Conservation (phyloP, 2,888 invertebrate genomes). For the Agrilus biguttatus region DNA sequence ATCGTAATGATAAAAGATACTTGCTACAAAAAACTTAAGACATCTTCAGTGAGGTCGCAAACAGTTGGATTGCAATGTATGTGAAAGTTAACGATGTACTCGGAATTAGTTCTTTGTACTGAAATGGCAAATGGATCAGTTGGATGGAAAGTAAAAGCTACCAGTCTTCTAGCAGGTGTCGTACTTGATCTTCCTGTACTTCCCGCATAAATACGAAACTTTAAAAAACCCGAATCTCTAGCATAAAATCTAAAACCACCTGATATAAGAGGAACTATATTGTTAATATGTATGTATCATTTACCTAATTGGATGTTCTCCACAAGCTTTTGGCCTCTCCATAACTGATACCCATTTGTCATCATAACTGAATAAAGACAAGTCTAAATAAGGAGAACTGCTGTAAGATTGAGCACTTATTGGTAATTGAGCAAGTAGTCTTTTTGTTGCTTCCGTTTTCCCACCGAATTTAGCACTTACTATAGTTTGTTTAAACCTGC, state of each 20-base stretch:
- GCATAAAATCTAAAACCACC: constrained; percentile 69
- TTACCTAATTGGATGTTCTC: constrained; percentile 82
- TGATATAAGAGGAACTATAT: constrained; percentile 7
- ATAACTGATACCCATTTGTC: constrained; percentile 92
- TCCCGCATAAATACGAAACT: constrained; percentile 61
- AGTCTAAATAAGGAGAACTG: constrained; percentile 83
- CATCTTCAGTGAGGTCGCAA: too few relatives aligned
- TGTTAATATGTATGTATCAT: not conserved
- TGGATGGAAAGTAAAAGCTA: constrained; percentile 93
- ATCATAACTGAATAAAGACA: constrained; percentile 84
- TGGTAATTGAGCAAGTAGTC: constrained; percentile 80
- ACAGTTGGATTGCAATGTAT: constrained; percentile 38
- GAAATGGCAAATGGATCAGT: constrained; percentile 93
- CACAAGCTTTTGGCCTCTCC: constrained; percentile 88
- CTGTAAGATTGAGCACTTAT: constrained; percentile 91
- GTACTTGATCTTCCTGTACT: constrained; percentile 45
- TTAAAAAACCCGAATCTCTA: constrained; percentile 58
- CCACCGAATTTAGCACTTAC: constrained; percentile 84
- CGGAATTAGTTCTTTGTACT: constrained; percentile 82
- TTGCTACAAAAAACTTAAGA: too few relatives aligned
- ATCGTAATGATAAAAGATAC: too few relatives aligned
- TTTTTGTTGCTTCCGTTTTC: constrained; percentile 73
- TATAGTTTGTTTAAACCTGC: constrained; percentile 74
- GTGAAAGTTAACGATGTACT: constrained; percentile 92
- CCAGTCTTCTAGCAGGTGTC: constrained; percentile 60